Evolutionary conservation across 2,888 invertebrate genomes (phyloP).

Genomic region (Acanthopleura granulata): DNA sequence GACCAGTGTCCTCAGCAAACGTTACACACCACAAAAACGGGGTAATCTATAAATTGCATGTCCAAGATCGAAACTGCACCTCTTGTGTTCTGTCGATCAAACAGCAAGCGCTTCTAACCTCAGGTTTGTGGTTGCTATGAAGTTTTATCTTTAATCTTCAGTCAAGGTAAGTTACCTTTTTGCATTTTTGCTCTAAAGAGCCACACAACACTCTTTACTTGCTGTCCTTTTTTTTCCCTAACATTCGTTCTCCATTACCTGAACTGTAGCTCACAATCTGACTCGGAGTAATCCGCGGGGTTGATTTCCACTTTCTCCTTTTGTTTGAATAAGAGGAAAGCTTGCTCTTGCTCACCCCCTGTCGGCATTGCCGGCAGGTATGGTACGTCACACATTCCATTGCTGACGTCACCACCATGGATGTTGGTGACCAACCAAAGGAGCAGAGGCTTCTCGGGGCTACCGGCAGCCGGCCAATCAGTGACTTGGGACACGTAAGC

Average conservation of each 20-base stretch:
- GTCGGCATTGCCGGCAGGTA: neutral
- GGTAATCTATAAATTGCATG: too few relatives aligned
- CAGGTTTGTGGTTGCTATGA: too few relatives aligned
- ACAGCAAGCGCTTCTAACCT: too few relatives aligned
- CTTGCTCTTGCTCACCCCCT: neutral
- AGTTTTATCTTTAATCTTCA: too few relatives aligned
- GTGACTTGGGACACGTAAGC: conserved; percentile 13
- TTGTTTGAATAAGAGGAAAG: neutral
- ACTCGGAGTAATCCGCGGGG: conserved; percentile 17
- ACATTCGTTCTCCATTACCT: neutral
- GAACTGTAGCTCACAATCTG: neutral
- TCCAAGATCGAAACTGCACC: too few relatives aligned
- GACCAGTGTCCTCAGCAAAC: too few relatives aligned
- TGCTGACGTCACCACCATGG: conserved; percentile 7
- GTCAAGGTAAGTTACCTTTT: too few relatives aligned
- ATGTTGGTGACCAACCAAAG: conserved; percentile 16
- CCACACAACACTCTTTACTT: too few relatives aligned
- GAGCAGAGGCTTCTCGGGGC: conserved; percentile 6
- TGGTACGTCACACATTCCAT: conserved; percentile 11
- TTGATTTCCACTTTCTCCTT: conserved; percentile 7
- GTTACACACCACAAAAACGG: too few relatives aligned
- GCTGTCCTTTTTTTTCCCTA: too few relatives aligned
- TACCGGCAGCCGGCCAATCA: neutral
- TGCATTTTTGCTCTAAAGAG: too few relatives aligned
- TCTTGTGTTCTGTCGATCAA: too few relatives aligned